Conservation (phyloP, 2,113 vertebrate species). For the Sinocyclocheilus maitianheensis region DNA sequence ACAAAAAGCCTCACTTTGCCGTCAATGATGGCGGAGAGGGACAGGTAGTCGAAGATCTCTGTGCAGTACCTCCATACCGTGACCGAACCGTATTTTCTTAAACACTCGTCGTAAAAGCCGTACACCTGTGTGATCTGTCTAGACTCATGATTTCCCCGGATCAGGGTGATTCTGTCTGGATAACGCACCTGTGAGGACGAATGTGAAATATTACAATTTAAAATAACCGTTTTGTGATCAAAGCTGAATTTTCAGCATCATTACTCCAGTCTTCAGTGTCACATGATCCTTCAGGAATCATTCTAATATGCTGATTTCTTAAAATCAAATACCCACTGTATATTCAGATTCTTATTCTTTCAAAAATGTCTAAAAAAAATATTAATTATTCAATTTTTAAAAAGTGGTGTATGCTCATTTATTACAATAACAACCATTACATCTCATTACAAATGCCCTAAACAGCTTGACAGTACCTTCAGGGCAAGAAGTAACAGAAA, state of each 20-base stretch:
- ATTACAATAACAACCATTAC: background rate
- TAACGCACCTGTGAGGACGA: slow-evolving; percentile 80
- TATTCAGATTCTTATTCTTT: too few species aligned
- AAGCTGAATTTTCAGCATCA: too few species aligned
- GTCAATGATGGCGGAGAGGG: slow-evolving; percentile 93
- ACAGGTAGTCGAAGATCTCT: slow-evolving; percentile 96
- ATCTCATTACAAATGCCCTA: background rate
- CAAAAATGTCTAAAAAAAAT: too few species aligned
- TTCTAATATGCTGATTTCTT: too few species aligned
- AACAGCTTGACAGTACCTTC: slow-evolving; percentile 75
- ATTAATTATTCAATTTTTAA: too few species aligned
- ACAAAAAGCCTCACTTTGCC: slow-evolving; percentile 81
- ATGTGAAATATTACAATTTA: too few species aligned
- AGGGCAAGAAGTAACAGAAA: slow-evolving; percentile 90
- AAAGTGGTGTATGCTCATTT: background rate
- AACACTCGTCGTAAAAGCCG: slow-evolving; percentile 93
- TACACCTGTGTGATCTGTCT: slow-evolving; percentile 95
- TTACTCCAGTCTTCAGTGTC: too few species aligned
- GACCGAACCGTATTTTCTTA: slow-evolving; percentile 93
- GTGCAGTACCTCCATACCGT: slow-evolving; percentile 97
- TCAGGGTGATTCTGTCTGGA: slow-evolving; percentile 92
- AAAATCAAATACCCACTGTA: too few species aligned
- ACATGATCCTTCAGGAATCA: too few species aligned
- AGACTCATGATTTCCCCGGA: slow-evolving; percentile 93
- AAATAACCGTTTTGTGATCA: too few species aligned